phyloP scores from a whole-genome alignment of 64 coral and sea anemone species.

The Hydrozoanthus tunicans region DNA sequence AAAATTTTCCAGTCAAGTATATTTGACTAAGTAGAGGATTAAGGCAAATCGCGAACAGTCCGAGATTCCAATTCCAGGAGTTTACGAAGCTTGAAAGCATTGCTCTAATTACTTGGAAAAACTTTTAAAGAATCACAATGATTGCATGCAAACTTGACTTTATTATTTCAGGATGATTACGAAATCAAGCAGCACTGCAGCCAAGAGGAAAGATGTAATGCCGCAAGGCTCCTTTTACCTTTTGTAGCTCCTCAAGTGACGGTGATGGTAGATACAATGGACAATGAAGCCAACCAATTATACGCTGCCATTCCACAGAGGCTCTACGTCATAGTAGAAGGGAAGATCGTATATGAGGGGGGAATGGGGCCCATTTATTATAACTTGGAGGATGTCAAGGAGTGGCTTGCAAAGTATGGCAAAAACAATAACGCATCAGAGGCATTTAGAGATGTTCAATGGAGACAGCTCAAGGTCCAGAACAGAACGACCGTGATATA shows the following conservation, averaged over 20 bases:
- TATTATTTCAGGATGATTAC: neutral
- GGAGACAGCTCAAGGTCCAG: neutral
- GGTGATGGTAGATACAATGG: slow-evolving; percentile 25
- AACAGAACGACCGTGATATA: neutral
- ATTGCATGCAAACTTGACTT: neutral
- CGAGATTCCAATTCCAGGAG: no score
- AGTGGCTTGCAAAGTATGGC: slow-evolving; percentile 1
- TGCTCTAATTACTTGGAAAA: no score
- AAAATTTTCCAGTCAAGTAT: no score
- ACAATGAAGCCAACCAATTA: slow-evolving; percentile 12
- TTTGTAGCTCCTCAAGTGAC: neutral
- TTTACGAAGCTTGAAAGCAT: no score
- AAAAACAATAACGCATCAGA: slow-evolving; percentile 27
- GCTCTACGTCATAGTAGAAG: slow-evolving; percentile 12
- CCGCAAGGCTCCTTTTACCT: slow-evolving; percentile 1
- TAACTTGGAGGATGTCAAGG: slow-evolving; percentile 1
- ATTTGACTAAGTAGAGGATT: no score
- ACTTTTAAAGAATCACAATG: neutral
- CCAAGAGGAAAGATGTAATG: slow-evolving; percentile 44
- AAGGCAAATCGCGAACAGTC: no score
- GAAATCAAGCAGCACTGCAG: slow-evolving; percentile 30
- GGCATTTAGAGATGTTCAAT: neutral
- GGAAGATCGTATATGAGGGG: neutral
- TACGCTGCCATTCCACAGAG: slow-evolving; percentile 9
- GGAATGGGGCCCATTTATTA: slow-evolving; percentile 28